Conservation (phyloP, 2,797 vertebrate genomes). For the Nyctibius grandis region DNA sequence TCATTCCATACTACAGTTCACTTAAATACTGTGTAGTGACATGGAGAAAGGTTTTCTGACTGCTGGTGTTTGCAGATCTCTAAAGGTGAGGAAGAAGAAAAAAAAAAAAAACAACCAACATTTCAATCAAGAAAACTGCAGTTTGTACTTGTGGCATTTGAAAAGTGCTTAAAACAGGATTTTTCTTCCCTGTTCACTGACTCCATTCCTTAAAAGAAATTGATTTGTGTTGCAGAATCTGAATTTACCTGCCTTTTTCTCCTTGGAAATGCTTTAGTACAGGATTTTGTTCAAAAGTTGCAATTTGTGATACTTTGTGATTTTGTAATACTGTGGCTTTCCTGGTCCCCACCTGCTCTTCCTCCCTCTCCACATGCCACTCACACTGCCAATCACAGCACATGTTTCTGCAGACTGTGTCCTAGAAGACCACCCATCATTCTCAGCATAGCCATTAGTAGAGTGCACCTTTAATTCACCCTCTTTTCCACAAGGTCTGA, state of each 20-base stretch:
- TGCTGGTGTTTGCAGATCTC: neutral
- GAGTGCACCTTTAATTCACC: neutral
- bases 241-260: neutral
- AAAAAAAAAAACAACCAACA: neutral
- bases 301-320: neutral
- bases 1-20: neutral
- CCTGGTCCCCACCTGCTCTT: neutral
- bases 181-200: neutral
- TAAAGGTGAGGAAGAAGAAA: neutral
- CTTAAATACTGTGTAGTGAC: neutral
- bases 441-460: neutral
- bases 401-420: neutral
- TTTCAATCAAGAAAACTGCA: neutral
- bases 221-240: neutral
- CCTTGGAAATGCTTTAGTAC: neutral
- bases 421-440: neutral
- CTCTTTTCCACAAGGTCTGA: neutral
- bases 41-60: neutral
- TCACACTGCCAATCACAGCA: neutral
- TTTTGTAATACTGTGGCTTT: neutral
- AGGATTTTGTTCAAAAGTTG: neutral
- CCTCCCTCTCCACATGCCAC: neutral
- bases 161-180: neutral
- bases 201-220: neutral
- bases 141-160: neutral